Evolutionary conservation across 1,140 invertebrate species (phyloP), one percentile per base, ranked within the genome.

Genomic region (Drosophila arizonae): DNA sequence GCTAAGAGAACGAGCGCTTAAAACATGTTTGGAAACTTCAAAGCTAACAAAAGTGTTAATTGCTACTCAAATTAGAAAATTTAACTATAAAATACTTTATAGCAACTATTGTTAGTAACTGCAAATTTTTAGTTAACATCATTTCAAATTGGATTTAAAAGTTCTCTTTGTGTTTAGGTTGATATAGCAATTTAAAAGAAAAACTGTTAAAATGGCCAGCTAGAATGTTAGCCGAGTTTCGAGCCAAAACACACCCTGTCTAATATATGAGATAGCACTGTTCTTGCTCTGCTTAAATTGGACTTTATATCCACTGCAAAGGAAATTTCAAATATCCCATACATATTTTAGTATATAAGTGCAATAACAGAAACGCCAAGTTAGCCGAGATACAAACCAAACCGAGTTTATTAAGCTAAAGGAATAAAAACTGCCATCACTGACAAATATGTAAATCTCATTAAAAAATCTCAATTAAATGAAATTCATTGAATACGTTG

Each of bases 1-100:
- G 26, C 26, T 45, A 41, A 33, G 43, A 56, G 69, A 61, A 55
- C n/a, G 56, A 64, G 50, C 26, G 61, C 50, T 72, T 68, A 50
- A 68, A 72, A 68, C 70, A 61, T 72, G 64, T 72, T 72, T 68
- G 15, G 66, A 72, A 68, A 61, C 30, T 21, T 43, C 43, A 55
- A 48, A 50, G 11, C 41, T 46, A 10, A 17, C 15, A 15, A 17
- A 46, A 17, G 43, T 46, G 43, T 15, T 46, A 17, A 17, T 46
- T 17, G n/a, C 43, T 21, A 15, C 9, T 15, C 6, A 67, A 48
- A 50, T 51, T 30, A 60, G 17, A 28, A 45, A 56, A 56, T 33
- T 55, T 26, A 41, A 52, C 43, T 51, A 58, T 61, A 36, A 21
- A 46, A 30, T 11, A 30, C 28, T 30, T 30, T 15, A 43, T 33